phyloP scores from a whole-genome alignment of 2,113 vertebrate species.

The Labrus mixtus region DNA sequence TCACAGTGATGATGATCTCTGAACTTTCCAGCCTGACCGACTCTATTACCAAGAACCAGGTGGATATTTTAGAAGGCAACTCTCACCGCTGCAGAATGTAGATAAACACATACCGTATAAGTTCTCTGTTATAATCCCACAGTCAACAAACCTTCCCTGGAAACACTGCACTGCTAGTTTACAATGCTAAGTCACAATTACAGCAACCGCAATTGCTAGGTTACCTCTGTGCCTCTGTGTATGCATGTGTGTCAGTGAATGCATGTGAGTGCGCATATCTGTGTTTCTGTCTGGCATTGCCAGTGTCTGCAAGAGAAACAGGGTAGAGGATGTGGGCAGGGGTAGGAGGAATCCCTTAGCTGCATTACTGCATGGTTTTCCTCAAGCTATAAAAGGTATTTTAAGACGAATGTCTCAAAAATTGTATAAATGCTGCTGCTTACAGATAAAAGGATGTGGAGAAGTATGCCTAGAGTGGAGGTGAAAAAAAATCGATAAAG shows the following conservation, averaged over 20 bases:
- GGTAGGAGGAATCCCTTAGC: conserved; percentile 34
- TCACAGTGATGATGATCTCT: conserved; percentile 14
- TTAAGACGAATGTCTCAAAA: conserved; percentile 19
- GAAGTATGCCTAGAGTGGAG: not conserved
- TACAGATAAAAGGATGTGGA: conserved; percentile 2
- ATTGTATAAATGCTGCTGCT: not conserved
- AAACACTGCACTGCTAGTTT: conserved; percentile 67
- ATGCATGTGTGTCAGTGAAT: conserved; percentile 38
- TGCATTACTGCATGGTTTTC: conserved; percentile 13
- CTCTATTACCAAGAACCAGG: conserved; percentile 55
- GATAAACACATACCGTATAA: conserved; percentile 79
- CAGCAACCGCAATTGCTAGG: conserved; percentile 68
- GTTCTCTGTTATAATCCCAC: conserved; percentile 70
- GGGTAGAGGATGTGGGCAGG: conserved; percentile 25
- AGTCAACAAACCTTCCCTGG: conserved; percentile 78
- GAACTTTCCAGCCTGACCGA: conserved; percentile 48
- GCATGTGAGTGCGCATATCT: conserved; percentile 60
- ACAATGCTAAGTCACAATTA: conserved; percentile 76
- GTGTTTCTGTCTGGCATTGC: conserved; percentile 38
- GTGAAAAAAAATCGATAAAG: conserved; percentile 33
- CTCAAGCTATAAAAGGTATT: conserved; percentile 33
- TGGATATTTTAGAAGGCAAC: conserved; percentile 65
- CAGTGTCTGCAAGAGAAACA: conserved; percentile 25
- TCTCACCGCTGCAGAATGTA: conserved; percentile 73
- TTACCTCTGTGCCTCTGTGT: conserved; percentile 56